Base-by-base conservation (phyloP, 2,113 vertebrate species). In the Chionodraco myersi region DNA sequence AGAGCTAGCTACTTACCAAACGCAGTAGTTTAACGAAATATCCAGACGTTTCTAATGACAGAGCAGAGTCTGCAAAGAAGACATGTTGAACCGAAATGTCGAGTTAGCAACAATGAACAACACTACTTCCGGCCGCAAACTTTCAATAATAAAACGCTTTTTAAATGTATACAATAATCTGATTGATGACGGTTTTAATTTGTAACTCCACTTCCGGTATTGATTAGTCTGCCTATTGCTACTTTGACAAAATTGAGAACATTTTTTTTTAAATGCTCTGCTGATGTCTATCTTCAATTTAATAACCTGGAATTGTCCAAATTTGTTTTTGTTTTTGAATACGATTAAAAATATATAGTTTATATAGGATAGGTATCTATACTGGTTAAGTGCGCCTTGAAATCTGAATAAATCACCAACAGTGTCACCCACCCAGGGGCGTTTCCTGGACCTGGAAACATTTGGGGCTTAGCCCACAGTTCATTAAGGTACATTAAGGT, bases 51-150 rank as follows among this genome's bases (percentile, higher is more conserved):
- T 60, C 83, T 92, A 92, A 8, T 83, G 69, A 75, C 64, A 41
- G 57, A 78, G 44, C 34, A 44, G 47, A 59, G 71, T 69, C 82
- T 77, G 82, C 71, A 36, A 76, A 34, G 77, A 58, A 80, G 80
- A 85, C 90, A 92, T 92, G 90, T 61, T 78, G 85, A 81, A 68
- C 63, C 52, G 48, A 72, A 18, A 1, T 14, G 74, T 75, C 14
- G 9, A 70, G 52, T 10, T 58, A 70, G 56, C 48, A 9, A 7
- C 1, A 51, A n/a, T 6, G 0, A 12, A 3, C 14, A 4, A 0
- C 0, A 6, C 3, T 0, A 41, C 57, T 80, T 90, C 88, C 86
- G 83, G 60, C 14, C 16, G 0, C 6, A 1, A 0, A 6, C 6
- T 60, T 72, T 70, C 1, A 54, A 79, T 52, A 89, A 66, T 73